These are phyloP conservation scores for Threskiornis aethiopicus DNA, from an alignment of 2,797 vertebrate genomes.

Conservation along the genomic window DNA sequence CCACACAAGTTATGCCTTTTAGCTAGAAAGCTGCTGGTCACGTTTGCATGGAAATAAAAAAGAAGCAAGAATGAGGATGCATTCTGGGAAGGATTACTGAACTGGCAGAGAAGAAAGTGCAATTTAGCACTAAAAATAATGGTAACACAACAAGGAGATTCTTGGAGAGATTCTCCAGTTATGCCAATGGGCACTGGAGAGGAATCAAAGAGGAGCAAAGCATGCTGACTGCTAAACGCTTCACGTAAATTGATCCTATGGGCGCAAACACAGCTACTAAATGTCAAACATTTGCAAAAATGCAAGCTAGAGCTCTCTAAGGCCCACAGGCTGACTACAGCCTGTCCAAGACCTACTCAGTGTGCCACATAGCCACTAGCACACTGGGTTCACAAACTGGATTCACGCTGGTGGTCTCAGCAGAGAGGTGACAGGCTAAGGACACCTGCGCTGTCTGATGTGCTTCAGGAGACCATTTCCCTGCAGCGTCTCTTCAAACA, in stretches of 20 bases:
- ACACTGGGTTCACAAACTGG: not conserved
- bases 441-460: not conserved
- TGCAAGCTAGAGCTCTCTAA: not conserved
- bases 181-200: not conserved
- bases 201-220: not conserved
- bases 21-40: not conserved
- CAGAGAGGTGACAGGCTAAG: not conserved
- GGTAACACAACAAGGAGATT: not conserved
- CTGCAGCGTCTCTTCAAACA: not conserved
- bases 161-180: not conserved
- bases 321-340: not conserved
- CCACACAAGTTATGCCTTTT: accelerated
- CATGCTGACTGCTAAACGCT: not conserved
- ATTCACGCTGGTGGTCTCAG: not conserved
- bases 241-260: not conserved
- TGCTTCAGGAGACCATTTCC: not conserved
- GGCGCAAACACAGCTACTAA: not conserved
- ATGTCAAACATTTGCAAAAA: not conserved
- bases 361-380: not conserved
- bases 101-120: not conserved
- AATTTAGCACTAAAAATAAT: not conserved
- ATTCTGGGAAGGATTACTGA: not conserved
- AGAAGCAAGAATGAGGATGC: not conserved
- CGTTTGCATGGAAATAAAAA: not conserved
- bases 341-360: not conserved